Base-by-base conservation (phyloP, 2,888 invertebrate species). In the Patella ulyssiponensis region DNA sequence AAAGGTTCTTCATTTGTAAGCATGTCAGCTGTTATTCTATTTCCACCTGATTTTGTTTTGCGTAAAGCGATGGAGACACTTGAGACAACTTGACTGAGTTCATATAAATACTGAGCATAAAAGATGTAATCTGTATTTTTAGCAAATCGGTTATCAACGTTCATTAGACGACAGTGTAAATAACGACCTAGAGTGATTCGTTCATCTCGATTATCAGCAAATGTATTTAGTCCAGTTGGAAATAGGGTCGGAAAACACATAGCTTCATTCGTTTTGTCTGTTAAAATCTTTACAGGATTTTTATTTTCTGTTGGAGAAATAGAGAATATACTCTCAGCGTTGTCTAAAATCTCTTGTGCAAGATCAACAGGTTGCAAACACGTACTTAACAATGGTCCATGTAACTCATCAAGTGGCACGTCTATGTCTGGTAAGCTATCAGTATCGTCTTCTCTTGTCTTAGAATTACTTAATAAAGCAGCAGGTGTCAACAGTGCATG, bases 261-360 rank as follows among this genome's bases (percentile, higher is more conserved):
- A 20, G 75, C 79, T 72, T 78, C 76, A 71, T 71, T 76, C 2
- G 71, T 76, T 20, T 69, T 33, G 71, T 73, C 74, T 69, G 73
- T 72, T 44, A 77, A 74, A 23, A 81, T 64, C 7, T 53, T 54
- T 1, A 77, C 20, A 51, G 80, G 80, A n/a, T 52, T 76, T 44
- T 77, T 72, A 5, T 75, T 78, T 75, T 80, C 80, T 14, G 70
- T 76, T 5, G 79, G 82, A 17, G 82, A 79, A 14, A 82, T 20
- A 75, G 53, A 73, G 54, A 75, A 76, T 12, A 77, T 76, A 11
- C 76, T 51, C 51, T 82, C 74, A 44, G 27, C n/a, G 17, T 76
- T 56, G 53, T 79, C 78, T 14, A 77, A 14, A 44, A 78, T 52
- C 20, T 44, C 44, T 44, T 44, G 44, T 9, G 44, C 44, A 44